A percentile compares a stretch with the other conserved stretches of the same genome.
These are phyloP conservation scores for Lepus timidus DNA, from an alignment of 2,113 vertebrate species.

Conservation along the genomic window DNA sequence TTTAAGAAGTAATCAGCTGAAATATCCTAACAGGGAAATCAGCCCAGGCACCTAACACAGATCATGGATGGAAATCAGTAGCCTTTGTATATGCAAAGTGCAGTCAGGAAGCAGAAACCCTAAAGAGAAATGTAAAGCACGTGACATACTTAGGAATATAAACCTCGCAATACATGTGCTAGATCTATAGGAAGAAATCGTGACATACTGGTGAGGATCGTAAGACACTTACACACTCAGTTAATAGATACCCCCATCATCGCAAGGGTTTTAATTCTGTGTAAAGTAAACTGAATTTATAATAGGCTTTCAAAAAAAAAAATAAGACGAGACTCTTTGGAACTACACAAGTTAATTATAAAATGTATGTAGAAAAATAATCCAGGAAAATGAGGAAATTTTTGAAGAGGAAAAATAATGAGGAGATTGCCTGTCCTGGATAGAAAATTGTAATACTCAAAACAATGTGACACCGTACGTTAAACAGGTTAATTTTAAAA, in stretches of 20 bases:
- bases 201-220: not conserved
- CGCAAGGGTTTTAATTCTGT: not conserved
- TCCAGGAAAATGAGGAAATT: constrained; percentile 41
- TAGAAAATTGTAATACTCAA: constrained; percentile 29
- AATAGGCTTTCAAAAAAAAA: constrained; percentile 31
- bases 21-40: constrained; percentile 15
- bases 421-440: not conserved
- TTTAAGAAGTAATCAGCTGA: not conserved
- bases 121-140: constrained; percentile 23
- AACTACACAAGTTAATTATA: constrained; percentile 25
- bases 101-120: not conserved
- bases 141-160: constrained; percentile 14
- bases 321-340: not conserved
- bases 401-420: constrained; percentile 24
- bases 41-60: constrained; percentile 6
- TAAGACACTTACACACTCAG: not conserved
- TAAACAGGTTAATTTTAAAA: not conserved
- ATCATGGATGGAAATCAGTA: constrained; percentile 26
- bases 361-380: constrained; percentile 53
- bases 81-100: not conserved
- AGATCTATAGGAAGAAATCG: not conserved
- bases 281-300: not conserved
- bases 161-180: not conserved
- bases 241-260: not conserved
- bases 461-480: not conserved